Conservation (phyloP, 2,113 vertebrate genomes). For the Anser cygnoides region DNA sequence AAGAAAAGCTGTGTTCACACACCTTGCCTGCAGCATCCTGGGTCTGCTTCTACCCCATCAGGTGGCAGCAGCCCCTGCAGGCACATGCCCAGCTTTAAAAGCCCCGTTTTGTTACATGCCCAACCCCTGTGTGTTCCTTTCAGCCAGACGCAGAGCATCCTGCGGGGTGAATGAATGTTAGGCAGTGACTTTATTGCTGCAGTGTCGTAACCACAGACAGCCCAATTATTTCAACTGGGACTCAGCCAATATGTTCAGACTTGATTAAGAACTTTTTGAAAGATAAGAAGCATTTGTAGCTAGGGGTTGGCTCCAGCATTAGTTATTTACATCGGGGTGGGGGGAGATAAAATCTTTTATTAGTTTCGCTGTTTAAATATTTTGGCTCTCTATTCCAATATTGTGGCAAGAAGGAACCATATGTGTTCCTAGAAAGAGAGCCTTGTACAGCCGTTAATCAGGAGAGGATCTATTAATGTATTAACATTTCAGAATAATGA, state of each 20-base stretch:
- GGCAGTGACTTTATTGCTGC: background rate
- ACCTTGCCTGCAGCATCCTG: background rate
- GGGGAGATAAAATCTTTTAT: constrained; percentile 40
- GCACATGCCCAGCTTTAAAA: background rate
- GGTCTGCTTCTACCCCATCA: background rate
- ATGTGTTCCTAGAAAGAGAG: constrained; percentile 65
- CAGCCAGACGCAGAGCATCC: background rate
- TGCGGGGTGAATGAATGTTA: background rate
- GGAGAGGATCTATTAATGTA: constrained; percentile 60
- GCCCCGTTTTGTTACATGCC: fast-evolving
- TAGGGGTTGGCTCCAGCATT: constrained; percentile 26
- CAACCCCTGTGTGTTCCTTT: background rate
- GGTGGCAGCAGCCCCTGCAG: background rate
- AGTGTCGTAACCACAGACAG: background rate
- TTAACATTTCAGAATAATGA: constrained; percentile 47
- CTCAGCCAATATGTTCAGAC: background rate
- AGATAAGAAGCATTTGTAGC: constrained; percentile 7
- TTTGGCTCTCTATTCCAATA: constrained; percentile 58
- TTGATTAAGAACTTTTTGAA: constrained; percentile 37
- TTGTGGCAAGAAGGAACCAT: constrained; percentile 58
- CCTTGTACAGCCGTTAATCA: constrained; percentile 37
- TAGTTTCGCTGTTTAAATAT: constrained; percentile 57
- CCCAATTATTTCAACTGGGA: background rate
- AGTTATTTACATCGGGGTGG: constrained; percentile 42
- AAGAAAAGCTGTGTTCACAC: background rate